Evolutionary conservation across 2,888 invertebrate species (phyloP).

Genomic region (Drosophila limbata): DNA sequence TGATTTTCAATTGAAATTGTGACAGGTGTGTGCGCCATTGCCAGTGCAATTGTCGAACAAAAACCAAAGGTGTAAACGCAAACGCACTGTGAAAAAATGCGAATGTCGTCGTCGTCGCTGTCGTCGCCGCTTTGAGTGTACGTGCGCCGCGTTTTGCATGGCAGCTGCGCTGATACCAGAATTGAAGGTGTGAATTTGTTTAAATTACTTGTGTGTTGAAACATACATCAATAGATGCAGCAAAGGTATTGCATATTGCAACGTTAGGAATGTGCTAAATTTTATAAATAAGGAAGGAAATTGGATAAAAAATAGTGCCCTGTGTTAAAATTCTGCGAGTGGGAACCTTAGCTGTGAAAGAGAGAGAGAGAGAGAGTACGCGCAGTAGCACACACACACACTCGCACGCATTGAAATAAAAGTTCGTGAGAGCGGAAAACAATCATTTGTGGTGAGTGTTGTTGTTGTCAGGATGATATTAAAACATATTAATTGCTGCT

Average conservation of each 20-base stretch:
- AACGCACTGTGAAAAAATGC: slow-evolving; percentile 77
- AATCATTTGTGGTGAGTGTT: slow-evolving; percentile 70
- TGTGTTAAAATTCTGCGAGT: slow-evolving; percentile 65
- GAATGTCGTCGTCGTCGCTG: slow-evolving; percentile 67
- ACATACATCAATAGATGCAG: slow-evolving; percentile 31
- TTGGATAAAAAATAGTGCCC: slow-evolving; percentile 57
- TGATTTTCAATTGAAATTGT: slow-evolving; percentile 66
- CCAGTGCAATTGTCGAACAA: slow-evolving; percentile 55
- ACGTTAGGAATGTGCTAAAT: slow-evolving; percentile 52
- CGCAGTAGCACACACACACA: slow-evolving; percentile 54
- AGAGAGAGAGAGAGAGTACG: slow-evolving; percentile 53
- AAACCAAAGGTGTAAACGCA: slow-evolving; percentile 59
- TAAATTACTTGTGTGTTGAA: slow-evolving; percentile 30
- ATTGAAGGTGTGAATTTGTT: slow-evolving; percentile 66
- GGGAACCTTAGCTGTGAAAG: slow-evolving; percentile 33
- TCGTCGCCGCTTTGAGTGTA: slow-evolving; percentile 67
- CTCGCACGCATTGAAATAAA: slow-evolving; percentile 39
- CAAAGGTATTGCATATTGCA: slow-evolving; percentile 25
- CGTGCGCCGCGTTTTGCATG: slow-evolving; percentile 70
- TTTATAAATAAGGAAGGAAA: slow-evolving; percentile 56
- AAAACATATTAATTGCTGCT: slow-evolving; percentile 38
- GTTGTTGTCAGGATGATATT: slow-evolving; percentile 57
- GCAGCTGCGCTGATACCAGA: slow-evolving; percentile 65
- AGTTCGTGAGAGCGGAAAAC: slow-evolving; percentile 65
- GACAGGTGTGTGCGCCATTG: slow-evolving; percentile 59